Conservation (phyloP, 2,797 vertebrate genomes). For the Cossypha dichroa region DNA sequence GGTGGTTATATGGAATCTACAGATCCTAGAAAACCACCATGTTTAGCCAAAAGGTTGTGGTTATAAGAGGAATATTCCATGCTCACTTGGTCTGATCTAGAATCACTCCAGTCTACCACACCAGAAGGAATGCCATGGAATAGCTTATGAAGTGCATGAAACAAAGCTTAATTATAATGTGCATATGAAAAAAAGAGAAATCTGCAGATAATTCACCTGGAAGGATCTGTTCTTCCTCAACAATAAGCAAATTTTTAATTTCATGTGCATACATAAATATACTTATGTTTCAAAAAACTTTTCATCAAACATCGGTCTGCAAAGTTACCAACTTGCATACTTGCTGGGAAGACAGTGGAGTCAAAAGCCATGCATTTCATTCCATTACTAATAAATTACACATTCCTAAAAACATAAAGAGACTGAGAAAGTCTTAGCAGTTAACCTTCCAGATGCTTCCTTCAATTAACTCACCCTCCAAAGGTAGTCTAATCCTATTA, state of each 20-base stretch:
- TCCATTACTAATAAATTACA: background rate
- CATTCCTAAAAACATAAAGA: background rate
- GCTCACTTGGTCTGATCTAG: background rate
- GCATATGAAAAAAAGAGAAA: background rate
- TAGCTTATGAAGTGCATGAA: background rate
- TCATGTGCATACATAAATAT: background rate
- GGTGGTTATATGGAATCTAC: background rate
- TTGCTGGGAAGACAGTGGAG: background rate
- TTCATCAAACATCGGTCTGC: background rate
- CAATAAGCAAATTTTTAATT: background rate
- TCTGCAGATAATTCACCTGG: background rate
- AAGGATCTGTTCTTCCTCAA: background rate
- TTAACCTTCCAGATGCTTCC: background rate
- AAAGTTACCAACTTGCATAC: background rate
- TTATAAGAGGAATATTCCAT: background rate
- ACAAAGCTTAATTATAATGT: background rate
- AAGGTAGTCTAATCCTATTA: slow-evolving; percentile 98
- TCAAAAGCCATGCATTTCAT: background rate
- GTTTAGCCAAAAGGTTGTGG: background rate
- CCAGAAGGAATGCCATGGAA: background rate
- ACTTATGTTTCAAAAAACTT: background rate
- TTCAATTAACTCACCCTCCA: slow-evolving; percentile 90
- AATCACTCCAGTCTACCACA: background rate
- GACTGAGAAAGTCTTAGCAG: background rate
- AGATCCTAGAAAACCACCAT: background rate